Base-by-base conservation (phyloP, 2,113 vertebrate genomes). In the Salvelinus sp. region DNA sequence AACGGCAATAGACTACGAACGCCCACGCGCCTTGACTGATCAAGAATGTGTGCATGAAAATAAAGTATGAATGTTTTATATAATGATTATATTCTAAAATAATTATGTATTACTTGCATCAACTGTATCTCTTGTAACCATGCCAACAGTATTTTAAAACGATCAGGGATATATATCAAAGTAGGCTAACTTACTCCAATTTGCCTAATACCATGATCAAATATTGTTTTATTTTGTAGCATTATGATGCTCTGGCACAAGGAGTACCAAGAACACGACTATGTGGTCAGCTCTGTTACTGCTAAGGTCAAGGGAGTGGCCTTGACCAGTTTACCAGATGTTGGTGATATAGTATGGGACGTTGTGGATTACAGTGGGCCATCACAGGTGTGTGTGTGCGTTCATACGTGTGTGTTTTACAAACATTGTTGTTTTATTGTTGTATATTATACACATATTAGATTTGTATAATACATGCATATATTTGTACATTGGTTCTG, bases 251-350 rank as follows among this genome's bases (percentile, higher is more conserved):
- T 93, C 14, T 72, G 81, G 90, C 90, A 91, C 68, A 88, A 86
- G 47, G 83, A 90, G 58, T 92, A 90, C 66, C 91, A 94, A 84
- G 84, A 93, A 79, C 90, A 80, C 12, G 94, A 94, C 68, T 79
- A 87, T 25, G 84, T 93, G 4, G 92, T 88, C 71, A 95, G 93
- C 81, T 94, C 94, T 0, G 80, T 93, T 65, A 90, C 90, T 47
- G 82, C 90, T 25, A 94, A 82, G 77, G 88, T 94, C 74, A 95
- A 95, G 73, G 93, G 94, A 1, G 90, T 93, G 0, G 88, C 90
- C 44, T 78, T 86, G 70, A 54, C 74, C 12, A 60, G 16, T 4
- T 47, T 90, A 25, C 77, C 84, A 1, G 87, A 81, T 4, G 13
- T 83, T 0, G 89, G 82, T 0, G 65, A 73, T 13, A 70, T 88